Percentiles rank a stretch among this genome's conserved stretches.
These are phyloP conservation scores for Kryphioiulus occultus DNA, from an alignment of 2,888 invertebrate species.

Conservation along the genomic window DNA sequence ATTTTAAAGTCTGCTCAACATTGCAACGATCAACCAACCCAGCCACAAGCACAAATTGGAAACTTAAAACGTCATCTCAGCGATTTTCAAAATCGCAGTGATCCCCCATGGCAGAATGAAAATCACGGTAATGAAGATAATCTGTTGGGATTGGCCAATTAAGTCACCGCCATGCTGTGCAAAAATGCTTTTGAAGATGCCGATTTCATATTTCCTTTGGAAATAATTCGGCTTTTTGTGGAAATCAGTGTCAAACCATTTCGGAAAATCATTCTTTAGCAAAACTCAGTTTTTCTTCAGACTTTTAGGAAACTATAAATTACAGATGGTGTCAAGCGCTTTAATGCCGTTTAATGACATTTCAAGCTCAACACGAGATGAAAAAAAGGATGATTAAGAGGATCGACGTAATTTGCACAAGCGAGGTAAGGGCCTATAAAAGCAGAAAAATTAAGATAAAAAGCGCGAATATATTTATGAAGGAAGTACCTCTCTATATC, in stretches of 20 bases:
- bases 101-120: background rate
- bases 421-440: background rate
- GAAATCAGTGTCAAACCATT: background rate
- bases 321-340: background rate
- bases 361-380: background rate
- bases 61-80: no score
- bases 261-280: constrained; percentile 11
- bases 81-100: background rate
- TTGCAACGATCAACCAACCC: no score
- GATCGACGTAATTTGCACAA: background rate
- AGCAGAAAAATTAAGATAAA: background rate
- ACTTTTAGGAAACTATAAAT: background rate
- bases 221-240: background rate
- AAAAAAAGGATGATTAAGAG: constrained; percentile 10
- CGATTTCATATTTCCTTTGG: background rate
- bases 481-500: background rate
- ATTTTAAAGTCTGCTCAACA: no score
- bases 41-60: no score
- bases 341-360: background rate
- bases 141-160: background rate
- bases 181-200: background rate
- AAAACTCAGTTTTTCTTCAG: background rate
- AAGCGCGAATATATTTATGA: background rate
- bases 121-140: background rate
- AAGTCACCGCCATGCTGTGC: background rate